Conservation (phyloP, 1,140 invertebrate species). For the Pachypeltis micranthus region DNA sequence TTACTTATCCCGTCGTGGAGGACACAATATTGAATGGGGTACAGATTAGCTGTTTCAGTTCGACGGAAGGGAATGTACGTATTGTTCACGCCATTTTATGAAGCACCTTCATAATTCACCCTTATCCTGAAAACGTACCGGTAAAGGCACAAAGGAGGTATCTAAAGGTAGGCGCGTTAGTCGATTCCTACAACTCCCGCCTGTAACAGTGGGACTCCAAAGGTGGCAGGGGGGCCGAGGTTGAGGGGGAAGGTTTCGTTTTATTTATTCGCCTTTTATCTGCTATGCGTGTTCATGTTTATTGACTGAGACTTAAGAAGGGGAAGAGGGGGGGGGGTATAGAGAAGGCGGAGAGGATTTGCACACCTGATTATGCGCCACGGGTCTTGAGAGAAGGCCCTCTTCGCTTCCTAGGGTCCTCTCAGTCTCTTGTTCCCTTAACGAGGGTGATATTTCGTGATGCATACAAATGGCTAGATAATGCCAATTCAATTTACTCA, state of each 20-base stretch:
- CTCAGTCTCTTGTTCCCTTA: constrained; percentile 2
- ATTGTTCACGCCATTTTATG: too few relatives aligned
- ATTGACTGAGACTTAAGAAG: neutral
- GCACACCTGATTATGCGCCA: constrained; percentile 3
- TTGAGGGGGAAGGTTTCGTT: neutral
- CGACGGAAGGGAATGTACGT: too few relatives aligned
- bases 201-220: too few relatives aligned
- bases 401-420: neutral
- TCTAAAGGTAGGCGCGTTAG: too few relatives aligned
- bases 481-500: constrained; percentile 8
- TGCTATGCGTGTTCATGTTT: constrained; percentile 5
- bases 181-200: constrained; percentile 29
- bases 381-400: constrained; percentile 1
- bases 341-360: neutral
- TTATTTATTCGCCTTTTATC: constrained; percentile 7
- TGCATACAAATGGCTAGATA: constrained; percentile 7
- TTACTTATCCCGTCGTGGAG: too few relatives aligned
- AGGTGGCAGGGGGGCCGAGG: too few relatives aligned
- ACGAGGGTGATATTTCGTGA: constrained; percentile 9
- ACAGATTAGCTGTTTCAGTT: too few relatives aligned
- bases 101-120: too few relatives aligned
- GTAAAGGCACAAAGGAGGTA: too few relatives aligned
- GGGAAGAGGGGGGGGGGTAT: neutral
- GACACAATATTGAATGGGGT: too few relatives aligned
- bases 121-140: too few relatives aligned